Evolutionary conservation across 2,888 invertebrate genomes (phyloP), one percentile per base, ranked within the genome.

Genomic region (Macrosiphum euphorbiae): DNA sequence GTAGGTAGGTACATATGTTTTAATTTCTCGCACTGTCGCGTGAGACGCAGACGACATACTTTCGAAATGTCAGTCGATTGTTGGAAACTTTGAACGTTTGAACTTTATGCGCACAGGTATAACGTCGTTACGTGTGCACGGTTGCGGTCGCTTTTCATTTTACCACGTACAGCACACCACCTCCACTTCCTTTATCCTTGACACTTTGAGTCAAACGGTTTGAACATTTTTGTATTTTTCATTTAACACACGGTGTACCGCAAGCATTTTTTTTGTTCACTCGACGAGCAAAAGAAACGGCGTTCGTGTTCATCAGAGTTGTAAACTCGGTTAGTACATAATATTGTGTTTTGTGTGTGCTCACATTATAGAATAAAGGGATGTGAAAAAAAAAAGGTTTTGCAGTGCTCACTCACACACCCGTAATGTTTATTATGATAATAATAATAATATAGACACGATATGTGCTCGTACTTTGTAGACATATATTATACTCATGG

Each of bases 81-180:
- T 26, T n/a, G 44, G 78, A 90, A 61, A 90, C 61, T 90, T 90
- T 90, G 90, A 47, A n/a, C 41, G 89, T 90, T 90, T 90, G 90
- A 90, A 90, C 90, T 90, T 67, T 67, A 44, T 78, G 78, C 35
- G 35, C 35, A 20, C 78, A 78, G 35, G 78, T 78, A 44, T 44
- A 78, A 35, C 7, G 20, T 55, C 7, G 20, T 55, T 20, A n/a
- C 35, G 41, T 55, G 28, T 44, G 61, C 44, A 47, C 61, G 47
- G n/a, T 13, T 47, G 61, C 20, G 28, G 89, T 89, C 16, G 41
- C 28, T 47, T 89, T 90, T 24, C n/a, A n/a, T 47, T 88, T 28
- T 47, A 61, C 90, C 61, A 28, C 5, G 20, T 55, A 13, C n/a
- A 78, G 20, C 67, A 24, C 58, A 24, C 58, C 78, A 2, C 20